Base-by-base conservation (phyloP, 2,888 invertebrate genomes). In the Oasisia sp. region DNA sequence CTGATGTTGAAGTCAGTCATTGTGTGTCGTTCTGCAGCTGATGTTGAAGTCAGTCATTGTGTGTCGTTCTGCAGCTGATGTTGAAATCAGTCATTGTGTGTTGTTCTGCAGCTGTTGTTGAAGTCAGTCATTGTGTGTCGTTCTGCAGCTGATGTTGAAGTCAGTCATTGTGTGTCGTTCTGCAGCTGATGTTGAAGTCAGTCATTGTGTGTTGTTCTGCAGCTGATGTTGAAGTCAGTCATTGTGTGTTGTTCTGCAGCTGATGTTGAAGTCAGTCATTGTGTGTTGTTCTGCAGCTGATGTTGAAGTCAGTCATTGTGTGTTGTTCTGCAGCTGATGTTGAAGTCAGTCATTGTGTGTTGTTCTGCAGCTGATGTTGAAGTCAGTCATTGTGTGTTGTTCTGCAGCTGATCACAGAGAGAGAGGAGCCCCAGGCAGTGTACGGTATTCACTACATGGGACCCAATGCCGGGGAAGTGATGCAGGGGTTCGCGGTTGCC, bases 391-490 rank as follows among this genome's bases (percentile, higher is more conserved):
- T 11, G 11, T 38, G 38, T 38, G 38, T 12, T 91, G 91, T 91
- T 44, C 19, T 56, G 58, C 32, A 74, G 91, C 19, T 91, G n/a
- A 92, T 92, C 38, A 89, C 93, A 2, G 91, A 90, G 56, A 90
- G 96, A 91, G 50, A 27, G 12, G 92, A 89, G 12, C 38, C 95
- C 92, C 95, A 97, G 93, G 95, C 95, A 93, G 96, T 97, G n/a
- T 94, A 97, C 89, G 97, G 97, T 0, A 96, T 97, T 93, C 97
- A 97, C 95, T 95, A 97, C 91, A 94, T 97, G 9, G 97, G 97
- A 7, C 97, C 97, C 0, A 97, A 97, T 95, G 97, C 97, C 90
- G 97, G 97, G 1, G 97, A 97, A 95, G 96, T 97, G 32, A 97
- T 97, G 92, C 97, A 97, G 95, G 97, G 97, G 32, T 97, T 97